Evolutionary conservation across 92 coral and sea anemone species (phyloP), one percentile per base, ranked within the genome.

Genomic region (Meandrina meandrites): DNA sequence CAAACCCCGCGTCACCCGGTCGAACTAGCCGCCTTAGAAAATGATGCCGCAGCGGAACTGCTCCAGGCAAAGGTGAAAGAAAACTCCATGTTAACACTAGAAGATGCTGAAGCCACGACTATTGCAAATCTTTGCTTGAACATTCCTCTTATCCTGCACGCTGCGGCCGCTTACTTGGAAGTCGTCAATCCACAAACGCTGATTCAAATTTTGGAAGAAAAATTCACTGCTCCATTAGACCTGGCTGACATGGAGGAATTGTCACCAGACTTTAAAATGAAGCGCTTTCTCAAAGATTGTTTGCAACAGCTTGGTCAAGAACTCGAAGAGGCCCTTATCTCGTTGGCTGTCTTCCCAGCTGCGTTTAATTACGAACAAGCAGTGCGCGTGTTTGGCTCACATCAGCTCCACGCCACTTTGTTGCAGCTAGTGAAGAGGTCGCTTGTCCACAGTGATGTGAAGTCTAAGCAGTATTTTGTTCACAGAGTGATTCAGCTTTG

Each of bases 301-400:
- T 80, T 91, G 2, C 74, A 88, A 21, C 66, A 89, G n/a, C 81
- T 91, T 3, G 84, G 51, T 50, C 48, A 24, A 9, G 89, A 91
- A 42, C 75, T 83, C 22, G 88, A 91, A 47, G 81, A 79, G 37
- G 89, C 82, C 28, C 32, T 91, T 53, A 78, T 87, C 9, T 86
- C 93, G 21, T 67, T 91, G 48, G 78, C 93, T n/a, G 86, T 91
- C 5, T 91, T 91, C 42, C 93, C 93, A 8, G 89, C 93, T 8
- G 86, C 93, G 5, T 91, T 91, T 50, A 75, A 51, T 42, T 76
- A 75, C n/a, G 35, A 70, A 15, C 91, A 91, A 31, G 88, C 90
- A 13, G 74, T 47, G 34, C 60, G 87, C 27, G 93, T 91, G 2
- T 86, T 78, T 36, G 50, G 62, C 1, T 62, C 53, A 40, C 14